phyloP scores from a whole-genome alignment of 2,113 vertebrate species.

The Theropithecus gelada region DNA sequence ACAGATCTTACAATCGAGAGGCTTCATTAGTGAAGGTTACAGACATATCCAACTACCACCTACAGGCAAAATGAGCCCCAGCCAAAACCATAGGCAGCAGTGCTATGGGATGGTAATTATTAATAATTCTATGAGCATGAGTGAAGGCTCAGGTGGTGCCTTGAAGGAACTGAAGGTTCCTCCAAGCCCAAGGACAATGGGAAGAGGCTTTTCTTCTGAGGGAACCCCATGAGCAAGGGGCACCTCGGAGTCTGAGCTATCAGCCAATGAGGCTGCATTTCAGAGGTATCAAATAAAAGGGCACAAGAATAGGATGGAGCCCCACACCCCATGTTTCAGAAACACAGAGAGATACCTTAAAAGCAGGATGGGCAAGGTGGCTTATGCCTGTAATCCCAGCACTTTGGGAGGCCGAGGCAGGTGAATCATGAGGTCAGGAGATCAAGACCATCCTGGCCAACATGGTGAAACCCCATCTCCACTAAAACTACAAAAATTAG shows the following conservation, averaged over 20 bases:
- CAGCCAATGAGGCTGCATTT: not conserved
- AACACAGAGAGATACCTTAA: not conserved
- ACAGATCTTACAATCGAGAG: not conserved
- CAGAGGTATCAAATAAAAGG: not conserved
- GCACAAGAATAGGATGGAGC: not conserved
- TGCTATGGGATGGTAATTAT: not conserved
- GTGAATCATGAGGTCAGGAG: no score
- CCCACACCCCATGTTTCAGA: not conserved
- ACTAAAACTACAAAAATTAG: no score
- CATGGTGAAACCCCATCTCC: no score
- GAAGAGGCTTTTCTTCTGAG: not conserved
- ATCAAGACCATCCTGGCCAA: no score
- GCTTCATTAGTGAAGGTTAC: not conserved
- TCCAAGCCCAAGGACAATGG: not conserved
- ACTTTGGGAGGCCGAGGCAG: no score
- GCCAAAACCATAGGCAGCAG: not conserved
- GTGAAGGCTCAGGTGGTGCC: not conserved
- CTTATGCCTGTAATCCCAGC: no score
- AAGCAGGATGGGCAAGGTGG: not conserved
- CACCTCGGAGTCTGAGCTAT: not conserved
- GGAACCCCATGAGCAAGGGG: not conserved
- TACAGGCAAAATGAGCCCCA: not conserved
- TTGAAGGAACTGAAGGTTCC: not conserved
- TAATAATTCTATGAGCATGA: not conserved
- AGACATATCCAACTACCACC: not conserved